These are phyloP conservation scores for Drosophila repleta DNA, from an alignment of 1,140 invertebrate genomes.

Conservation along the genomic window DNA sequence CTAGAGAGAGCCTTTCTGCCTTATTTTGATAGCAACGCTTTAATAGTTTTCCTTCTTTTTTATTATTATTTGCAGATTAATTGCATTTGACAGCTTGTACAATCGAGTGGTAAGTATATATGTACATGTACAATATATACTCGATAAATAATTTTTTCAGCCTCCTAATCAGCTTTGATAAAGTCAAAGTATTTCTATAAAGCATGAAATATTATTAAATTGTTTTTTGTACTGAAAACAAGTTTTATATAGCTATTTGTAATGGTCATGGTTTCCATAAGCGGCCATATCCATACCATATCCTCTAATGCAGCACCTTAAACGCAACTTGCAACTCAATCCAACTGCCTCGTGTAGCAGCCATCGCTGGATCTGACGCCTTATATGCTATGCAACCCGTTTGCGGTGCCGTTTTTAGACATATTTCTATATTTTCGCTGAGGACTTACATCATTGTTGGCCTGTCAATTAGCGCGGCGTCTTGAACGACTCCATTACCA, in stretches of 20 bases:
- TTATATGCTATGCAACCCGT: constrained; percentile 28
- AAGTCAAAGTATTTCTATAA: too few species aligned
- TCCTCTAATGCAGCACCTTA: background rate
- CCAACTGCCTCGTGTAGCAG: constrained; percentile 29
- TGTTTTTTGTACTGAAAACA: background rate
- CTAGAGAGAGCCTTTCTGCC: too few species aligned
- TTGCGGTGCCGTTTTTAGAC: constrained; percentile 33
- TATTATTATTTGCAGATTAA: constrained; percentile 47
- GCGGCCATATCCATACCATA: background rate
- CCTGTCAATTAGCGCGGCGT: constrained; percentile 63
- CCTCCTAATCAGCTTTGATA: too few species aligned
- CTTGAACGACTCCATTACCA: constrained; percentile 72
- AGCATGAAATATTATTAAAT: background rate
- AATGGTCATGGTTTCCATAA: background rate
- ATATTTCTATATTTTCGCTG: constrained; percentile 1
- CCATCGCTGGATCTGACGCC: constrained; percentile 39
- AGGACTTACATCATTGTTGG: constrained; percentile 47
- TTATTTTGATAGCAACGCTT: constrained; percentile 6
- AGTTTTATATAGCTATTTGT: constrained; percentile 6
- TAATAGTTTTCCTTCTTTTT: constrained; percentile 16
- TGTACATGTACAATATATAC: background rate
- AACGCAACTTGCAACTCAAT: constrained; percentile 29
- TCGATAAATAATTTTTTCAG: too few species aligned
- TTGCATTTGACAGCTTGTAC: constrained; percentile 40
- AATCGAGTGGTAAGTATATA: constrained; percentile 48